Evolutionary conservation across 2,888 invertebrate species (phyloP), one percentile per base, ranked within the genome.

Genomic region (Matsumyia berberina): DNA sequence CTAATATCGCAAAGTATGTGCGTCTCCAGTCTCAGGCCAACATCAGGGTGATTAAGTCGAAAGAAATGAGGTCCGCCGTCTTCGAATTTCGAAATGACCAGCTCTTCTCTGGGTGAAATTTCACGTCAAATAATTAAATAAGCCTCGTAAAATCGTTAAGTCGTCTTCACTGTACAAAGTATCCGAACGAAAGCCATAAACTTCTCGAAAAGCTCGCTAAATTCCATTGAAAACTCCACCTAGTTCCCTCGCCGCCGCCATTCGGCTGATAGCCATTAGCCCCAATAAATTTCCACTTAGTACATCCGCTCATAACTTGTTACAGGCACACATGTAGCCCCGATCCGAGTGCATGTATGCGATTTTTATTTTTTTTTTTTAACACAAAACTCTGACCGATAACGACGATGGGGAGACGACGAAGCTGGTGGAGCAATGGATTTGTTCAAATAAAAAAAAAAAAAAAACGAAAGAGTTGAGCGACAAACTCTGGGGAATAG

Each of bases 391-490:
- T 73, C 9, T 69, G 73, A 79, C 83, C 83, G 79, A 83, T 74
- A 79, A 81, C 69, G 60, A 74, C 24, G 24, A 24, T 24, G 24
- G n/a, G n/a, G n/a, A n/a, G n/a, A n/a, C n/a, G n/a, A 24, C 37
- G 53, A 76, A 57, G 55, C 33, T 19, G 58, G 76, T 58, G 67
- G 33, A 57, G 58, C 80, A 77, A 62, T 70, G 51, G 24, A 37
- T 76, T 76, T 44, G 33, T 24, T 4, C 24, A 24, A 24, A 24
- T 3, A 24, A 24, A 24, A 24, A 57, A 60, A 33, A 74, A 64
- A 57, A 3, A 55, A 70, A 85, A 87, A 86, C 87, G 72, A 87
- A 87, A 87, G 86, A 86, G 77, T 81, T 87, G 39, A 85, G 64
- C 79, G 46, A 64, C 86, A 46, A 86, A 80, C 83, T 79, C n/a